phyloP scores from a whole-genome alignment of 92 coral and sea anemone species.

The Bergia puertoricense region DNA sequence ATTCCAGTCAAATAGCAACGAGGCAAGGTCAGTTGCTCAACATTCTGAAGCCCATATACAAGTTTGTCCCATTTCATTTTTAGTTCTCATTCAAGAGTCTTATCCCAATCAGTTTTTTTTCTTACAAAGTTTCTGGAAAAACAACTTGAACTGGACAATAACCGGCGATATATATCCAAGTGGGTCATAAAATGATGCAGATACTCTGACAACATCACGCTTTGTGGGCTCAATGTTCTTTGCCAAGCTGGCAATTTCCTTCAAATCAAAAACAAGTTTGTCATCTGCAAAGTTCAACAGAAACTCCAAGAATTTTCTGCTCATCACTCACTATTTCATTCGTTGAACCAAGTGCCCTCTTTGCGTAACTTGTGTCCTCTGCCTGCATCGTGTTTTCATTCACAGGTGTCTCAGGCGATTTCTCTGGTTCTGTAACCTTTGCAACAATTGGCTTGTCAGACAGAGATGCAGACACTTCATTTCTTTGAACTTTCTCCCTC shows the following conservation, averaged over 20 bases:
- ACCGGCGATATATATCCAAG: constrained; percentile 54
- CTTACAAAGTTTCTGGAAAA: constrained; percentile 51
- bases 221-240: constrained; percentile 32
- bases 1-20: constrained; percentile 39
- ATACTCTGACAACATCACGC: constrained; percentile 34
- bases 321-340: not conserved
- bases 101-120: constrained; percentile 50
- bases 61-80: constrained; percentile 38
- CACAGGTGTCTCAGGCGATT: no score
- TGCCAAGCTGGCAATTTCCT: constrained; percentile 21
- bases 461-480: constrained; percentile 21
- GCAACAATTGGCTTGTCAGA: no score
- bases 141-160: constrained; percentile 38
- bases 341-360: constrained; percentile 38
- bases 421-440: no score
- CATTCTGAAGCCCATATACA: constrained; percentile 34
- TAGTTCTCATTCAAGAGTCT: constrained; percentile 42
- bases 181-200: constrained; percentile 54
- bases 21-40: constrained; percentile 30
- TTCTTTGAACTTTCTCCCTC: constrained; percentile 42
- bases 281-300: constrained; percentile 49
- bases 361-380: constrained; percentile 41
- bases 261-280: constrained; percentile 43
- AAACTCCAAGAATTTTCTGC: constrained; percentile 48
- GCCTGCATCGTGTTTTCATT: not conserved